These are phyloP conservation scores for Campoletis raptor DNA, from an alignment of 2,888 invertebrate species.

Conservation along the genomic window DNA sequence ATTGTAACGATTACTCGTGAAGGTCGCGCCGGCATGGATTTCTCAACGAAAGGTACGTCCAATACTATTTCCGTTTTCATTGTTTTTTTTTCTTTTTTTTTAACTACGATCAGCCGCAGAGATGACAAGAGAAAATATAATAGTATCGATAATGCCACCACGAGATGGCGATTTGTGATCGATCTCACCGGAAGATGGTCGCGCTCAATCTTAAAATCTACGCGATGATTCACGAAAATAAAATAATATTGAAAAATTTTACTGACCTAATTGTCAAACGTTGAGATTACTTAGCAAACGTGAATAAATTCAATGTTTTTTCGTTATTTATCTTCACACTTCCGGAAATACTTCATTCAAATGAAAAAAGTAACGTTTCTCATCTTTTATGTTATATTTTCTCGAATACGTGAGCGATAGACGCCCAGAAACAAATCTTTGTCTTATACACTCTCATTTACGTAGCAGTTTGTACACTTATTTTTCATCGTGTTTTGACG, in stretches of 20 bases:
- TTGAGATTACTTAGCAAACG: not conserved
- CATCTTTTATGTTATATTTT: not conserved
- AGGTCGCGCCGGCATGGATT: constrained; percentile 77
- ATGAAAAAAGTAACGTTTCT: not conserved
- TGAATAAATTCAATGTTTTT: not conserved
- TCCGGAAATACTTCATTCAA: not conserved
- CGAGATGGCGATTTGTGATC: constrained; percentile 19
- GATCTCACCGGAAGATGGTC: constrained; percentile 32
- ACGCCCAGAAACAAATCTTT: not conserved
- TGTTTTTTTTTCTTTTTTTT: constrained; percentile 17
- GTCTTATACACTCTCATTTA: not conserved
- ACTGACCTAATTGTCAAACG: constrained; percentile 45
- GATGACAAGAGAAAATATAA: too few species aligned
- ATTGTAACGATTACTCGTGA: constrained; percentile 45
- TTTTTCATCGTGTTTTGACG: constrained; percentile 49
- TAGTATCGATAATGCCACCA: constrained; percentile 13
- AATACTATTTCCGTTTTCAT: not conserved
- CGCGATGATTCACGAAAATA: constrained; percentile 18
- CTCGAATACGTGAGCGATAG: not conserved
- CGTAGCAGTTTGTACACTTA: not conserved
- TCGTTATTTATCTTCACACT: not conserved
- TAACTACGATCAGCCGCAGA: not conserved
- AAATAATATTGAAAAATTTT: constrained; percentile 18
- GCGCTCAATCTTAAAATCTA: constrained; percentile 8
- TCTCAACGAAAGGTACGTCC: constrained; percentile 77